Evolutionary conservation across 2,888 invertebrate genomes (phyloP), one percentile per base, ranked within the genome.

Genomic region (Gonocerus acuteangulatus): DNA sequence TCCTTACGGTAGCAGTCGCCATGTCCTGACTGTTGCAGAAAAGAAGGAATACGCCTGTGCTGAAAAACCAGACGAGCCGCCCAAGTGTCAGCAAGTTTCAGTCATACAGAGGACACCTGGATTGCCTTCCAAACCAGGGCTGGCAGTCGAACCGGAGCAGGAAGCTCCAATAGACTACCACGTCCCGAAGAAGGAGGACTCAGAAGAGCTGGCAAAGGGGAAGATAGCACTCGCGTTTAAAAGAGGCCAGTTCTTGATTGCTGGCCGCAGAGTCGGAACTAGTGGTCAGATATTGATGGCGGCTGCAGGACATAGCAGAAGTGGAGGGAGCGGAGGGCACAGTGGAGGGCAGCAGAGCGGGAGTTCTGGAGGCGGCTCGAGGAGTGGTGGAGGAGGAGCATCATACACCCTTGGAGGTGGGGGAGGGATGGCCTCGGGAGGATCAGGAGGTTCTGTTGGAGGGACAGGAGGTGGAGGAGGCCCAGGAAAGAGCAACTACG

Each of bases 91-190:
- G 73, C 78, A 79, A 74, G 85, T 85, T 48, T 89, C 89, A 62
- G 89, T 90, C 3, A 90, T 90, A 70, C 89, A 89, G 71, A 81
- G 89, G 74, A 87, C 89, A 58, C 89, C 89, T 22, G 73, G 72
- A 67, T 74, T 70, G 18, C 71, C 72, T 13, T 72, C 68, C 42
- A 73, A 72, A 52, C 74, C 72, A 7, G 62, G 74, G 73, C 63
- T 54, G 44, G 66, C 64, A 67, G 70, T 65, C 68, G 85, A 84
- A 69, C 86, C 86, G 0, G 86, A 85, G 72, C 86, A 89, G 75
- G 90, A 91, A 64, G 90, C 90, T 69, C 91, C 91, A 0, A 91
- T 91, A 64, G 90, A 91, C 72, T 91, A 91, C 73, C 90, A 85
- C 71, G 87, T 91, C 67, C 90, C 90, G 21, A 89, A 89, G 73